Conservation (phyloP, 2,797 vertebrate genomes). For the Pantherophis alleghaniensis region DNA sequence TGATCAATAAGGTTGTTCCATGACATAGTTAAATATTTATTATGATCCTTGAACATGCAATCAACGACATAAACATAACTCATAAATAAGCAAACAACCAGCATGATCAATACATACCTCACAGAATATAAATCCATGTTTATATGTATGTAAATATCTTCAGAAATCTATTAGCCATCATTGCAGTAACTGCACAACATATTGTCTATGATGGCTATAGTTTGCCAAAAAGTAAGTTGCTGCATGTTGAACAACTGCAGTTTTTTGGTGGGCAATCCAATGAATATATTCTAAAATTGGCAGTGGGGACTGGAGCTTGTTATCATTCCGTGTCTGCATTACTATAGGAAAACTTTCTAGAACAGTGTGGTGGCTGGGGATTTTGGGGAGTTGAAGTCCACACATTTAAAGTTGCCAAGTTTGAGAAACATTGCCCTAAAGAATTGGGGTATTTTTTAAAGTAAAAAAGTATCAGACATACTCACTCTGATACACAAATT, state of each 20-base stretch:
- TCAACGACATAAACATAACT: neutral
- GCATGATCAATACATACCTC: neutral
- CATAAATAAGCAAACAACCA: neutral
- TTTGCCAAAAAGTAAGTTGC: neutral
- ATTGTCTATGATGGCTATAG: neutral
- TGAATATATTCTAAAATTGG: neutral
- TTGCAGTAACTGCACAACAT: neutral
- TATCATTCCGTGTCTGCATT: neutral
- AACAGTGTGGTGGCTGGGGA: neutral
- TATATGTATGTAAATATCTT: neutral
- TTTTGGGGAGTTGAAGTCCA: neutral
- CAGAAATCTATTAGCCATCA: neutral
- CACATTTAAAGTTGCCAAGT: neutral
- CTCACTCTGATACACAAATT: neutral
- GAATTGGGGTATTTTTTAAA: neutral
- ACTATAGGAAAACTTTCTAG: neutral
- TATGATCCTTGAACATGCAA: neutral
- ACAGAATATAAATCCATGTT: neutral
- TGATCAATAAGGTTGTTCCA: neutral
- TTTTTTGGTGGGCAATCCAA: neutral
- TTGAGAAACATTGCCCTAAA: neutral
- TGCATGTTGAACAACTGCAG: neutral
- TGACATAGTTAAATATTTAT: neutral
- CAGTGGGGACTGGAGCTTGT: neutral
- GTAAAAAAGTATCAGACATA: neutral